Percentiles rank a stretch among this genome's conserved stretches.
These are phyloP conservation scores for Cossypha niveicapilla DNA, from an alignment of 2,797 vertebrate genomes.

Conservation along the genomic window DNA sequence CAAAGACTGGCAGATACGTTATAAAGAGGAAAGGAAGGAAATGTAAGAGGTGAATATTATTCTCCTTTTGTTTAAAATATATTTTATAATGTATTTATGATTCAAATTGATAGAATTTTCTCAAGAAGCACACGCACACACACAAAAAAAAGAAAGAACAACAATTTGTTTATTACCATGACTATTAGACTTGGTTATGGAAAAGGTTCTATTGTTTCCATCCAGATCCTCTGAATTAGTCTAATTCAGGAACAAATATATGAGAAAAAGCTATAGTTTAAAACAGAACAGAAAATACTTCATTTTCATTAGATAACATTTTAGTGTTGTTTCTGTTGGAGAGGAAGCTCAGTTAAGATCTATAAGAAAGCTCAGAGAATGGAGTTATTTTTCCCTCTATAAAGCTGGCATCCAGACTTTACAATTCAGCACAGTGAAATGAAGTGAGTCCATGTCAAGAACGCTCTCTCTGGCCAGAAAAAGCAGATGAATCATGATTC, in stretches of 20 bases:
- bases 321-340: not conserved
- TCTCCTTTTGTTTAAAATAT: not conserved
- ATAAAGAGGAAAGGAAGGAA: not conserved
- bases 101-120: not conserved
- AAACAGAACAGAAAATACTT: not conserved
- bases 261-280: not conserved
- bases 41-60: not conserved
- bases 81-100: not conserved
- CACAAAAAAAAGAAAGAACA: not conserved
- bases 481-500: not conserved
- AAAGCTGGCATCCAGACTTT: not conserved
- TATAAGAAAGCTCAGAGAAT: not conserved
- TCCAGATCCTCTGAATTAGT: not conserved
- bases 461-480: not conserved
- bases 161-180: not conserved
- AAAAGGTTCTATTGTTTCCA: not conserved
- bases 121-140: not conserved
- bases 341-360: not conserved
- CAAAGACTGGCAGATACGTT: not conserved
- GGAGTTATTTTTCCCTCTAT: not conserved
- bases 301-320: not conserved
- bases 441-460: not conserved
- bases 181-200: not conserved
- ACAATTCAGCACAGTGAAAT: not conserved
- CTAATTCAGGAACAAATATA: not conserved